Percentiles rank a stretch among this genome's conserved stretches.
Conservation (phyloP, 2,797 vertebrate genomes). For the Protosalanx chinensis region DNA sequence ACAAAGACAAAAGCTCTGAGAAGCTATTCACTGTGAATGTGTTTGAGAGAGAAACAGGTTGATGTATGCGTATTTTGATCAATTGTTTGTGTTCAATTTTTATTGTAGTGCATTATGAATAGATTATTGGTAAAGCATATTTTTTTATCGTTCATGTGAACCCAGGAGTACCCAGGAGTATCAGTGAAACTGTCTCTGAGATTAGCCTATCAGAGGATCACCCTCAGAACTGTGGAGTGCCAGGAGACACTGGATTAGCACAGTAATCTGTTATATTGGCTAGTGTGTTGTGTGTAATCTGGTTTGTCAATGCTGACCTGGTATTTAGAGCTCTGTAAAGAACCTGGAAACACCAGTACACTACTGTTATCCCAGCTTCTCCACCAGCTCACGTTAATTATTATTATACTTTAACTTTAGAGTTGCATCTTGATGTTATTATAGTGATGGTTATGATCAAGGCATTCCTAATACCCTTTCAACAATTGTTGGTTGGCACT, state of each 20-base stretch:
- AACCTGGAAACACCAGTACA: not conserved
- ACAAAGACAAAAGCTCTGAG: not conserved
- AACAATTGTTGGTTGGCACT: too few species aligned
- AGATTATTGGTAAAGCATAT: too few species aligned
- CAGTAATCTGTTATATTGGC: constrained; percentile 11
- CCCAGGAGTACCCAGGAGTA: not conserved
- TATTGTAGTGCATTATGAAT: not conserved
- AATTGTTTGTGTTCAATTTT: not conserved
- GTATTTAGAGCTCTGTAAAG: not conserved
- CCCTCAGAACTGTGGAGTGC: not conserved
- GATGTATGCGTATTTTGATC: not conserved
- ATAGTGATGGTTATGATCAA: too few species aligned
- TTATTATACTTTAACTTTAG: too few species aligned
- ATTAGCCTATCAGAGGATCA: not conserved
- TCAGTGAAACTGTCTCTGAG: not conserved
- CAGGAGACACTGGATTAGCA: constrained; percentile 7
- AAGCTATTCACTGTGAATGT: not conserved
- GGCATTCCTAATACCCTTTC: too few species aligned
- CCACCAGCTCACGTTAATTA: too few species aligned
- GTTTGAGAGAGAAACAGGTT: not conserved
- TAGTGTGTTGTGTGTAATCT: constrained; percentile 8
- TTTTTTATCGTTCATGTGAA: too few species aligned
- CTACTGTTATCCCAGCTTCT: not conserved
- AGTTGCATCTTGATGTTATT: too few species aligned
- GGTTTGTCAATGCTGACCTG: not conserved